A percentile compares a stretch with the other conserved stretches of the same genome.
Evolutionary conservation across 2,113 vertebrate genomes (phyloP).

Genomic region (Gymnorhina tibicen): DNA sequence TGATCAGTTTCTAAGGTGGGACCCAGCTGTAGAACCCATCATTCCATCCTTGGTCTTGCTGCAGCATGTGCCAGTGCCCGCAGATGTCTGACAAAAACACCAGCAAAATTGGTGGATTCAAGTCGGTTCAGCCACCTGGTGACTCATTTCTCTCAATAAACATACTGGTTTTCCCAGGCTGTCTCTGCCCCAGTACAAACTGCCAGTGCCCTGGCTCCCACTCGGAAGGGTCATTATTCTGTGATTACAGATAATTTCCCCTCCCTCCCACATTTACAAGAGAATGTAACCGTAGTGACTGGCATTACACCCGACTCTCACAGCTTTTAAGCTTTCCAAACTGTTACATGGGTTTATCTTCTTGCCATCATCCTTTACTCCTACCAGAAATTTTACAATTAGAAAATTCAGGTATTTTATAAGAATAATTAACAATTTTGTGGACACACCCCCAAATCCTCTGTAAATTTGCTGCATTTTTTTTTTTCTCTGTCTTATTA

Average conservation of each 20-base stretch:
- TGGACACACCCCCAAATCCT: neutral
- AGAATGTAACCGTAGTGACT: neutral
- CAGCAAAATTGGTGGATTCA: neutral
- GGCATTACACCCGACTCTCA: neutral
- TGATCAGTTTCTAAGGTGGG: neutral
- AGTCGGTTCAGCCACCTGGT: neutral
- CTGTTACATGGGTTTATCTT: neutral
- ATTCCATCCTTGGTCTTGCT: neutral
- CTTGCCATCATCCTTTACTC: neutral
- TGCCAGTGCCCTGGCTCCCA: neutral
- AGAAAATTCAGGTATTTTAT: neutral
- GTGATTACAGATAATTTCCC: neutral
- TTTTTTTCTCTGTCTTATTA: neutral
- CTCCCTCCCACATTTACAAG: neutral
- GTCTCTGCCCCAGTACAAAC: neutral
- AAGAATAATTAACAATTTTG: neutral
- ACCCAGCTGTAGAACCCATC: neutral
- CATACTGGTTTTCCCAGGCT: neutral
- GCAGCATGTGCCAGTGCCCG: accelerated
- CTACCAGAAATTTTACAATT: neutral
- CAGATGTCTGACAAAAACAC: neutral
- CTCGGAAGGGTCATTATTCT: neutral
- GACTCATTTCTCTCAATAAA: neutral
- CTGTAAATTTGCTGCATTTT: neutral
- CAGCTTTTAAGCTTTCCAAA: neutral